A percentile compares a stretch with the other conserved stretches of the same genome.
Evolutionary conservation across 2,888 invertebrate genomes (phyloP).

Genomic region (Rhamphomyia laevipes): DNA sequence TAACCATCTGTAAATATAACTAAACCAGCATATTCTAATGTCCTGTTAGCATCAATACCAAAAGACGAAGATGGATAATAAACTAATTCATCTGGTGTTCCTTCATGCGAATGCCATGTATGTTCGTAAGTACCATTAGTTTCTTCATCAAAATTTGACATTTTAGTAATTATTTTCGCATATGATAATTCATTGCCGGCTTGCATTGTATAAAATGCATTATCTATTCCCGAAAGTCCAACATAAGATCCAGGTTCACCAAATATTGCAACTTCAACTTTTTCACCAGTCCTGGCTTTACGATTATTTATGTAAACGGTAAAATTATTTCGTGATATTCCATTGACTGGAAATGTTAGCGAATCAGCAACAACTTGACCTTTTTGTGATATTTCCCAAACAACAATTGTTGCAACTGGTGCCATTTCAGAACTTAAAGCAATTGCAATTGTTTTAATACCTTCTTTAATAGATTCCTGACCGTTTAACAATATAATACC

Average conservation of each 20-base stretch:
- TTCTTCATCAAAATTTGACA: slow-evolving; percentile 76
- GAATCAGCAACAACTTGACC: slow-evolving; percentile 86
- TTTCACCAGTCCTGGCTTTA: slow-evolving; percentile 86
- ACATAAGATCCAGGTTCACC: slow-evolving; percentile 93
- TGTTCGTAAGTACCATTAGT: slow-evolving; percentile 75
- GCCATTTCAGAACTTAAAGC: slow-evolving; percentile 82
- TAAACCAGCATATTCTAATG: slow-evolving; percentile 81
- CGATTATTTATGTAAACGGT: slow-evolving; percentile 80
- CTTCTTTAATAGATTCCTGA: slow-evolving; percentile 69
- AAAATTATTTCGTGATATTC: slow-evolving; percentile 85
- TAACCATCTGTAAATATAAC: slow-evolving; percentile 84
- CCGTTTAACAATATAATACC: slow-evolving; percentile 79
- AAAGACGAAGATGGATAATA: slow-evolving; percentile 83
- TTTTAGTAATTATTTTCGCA: slow-evolving; percentile 74
- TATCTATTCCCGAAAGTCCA: slow-evolving; percentile 80
- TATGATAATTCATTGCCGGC: slow-evolving; percentile 84
- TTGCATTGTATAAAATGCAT: slow-evolving; percentile 84
- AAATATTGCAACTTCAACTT: slow-evolving; percentile 84
- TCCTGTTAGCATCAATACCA: slow-evolving; percentile 88
- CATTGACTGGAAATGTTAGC: slow-evolving; percentile 92
- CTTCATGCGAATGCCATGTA: slow-evolving; percentile 70
- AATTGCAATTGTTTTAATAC: slow-evolving; percentile 67
- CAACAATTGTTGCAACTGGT: slow-evolving; percentile 80
- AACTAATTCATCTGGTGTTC: slow-evolving; percentile 72
- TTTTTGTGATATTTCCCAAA: slow-evolving; percentile 72